Conservation (phyloP, 2,888 invertebrate species). For the Bombylius major region DNA sequence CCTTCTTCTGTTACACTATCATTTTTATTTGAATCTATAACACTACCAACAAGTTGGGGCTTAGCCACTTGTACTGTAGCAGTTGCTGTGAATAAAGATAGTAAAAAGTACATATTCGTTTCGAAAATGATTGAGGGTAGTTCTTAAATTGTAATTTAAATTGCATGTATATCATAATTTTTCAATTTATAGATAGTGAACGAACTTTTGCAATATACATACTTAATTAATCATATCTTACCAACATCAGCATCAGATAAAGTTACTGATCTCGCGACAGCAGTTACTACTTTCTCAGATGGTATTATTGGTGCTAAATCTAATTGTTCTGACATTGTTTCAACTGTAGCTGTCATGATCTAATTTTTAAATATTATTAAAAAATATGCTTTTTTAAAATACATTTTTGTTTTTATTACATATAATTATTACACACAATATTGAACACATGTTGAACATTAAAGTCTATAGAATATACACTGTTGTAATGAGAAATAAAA, state of each 20-base stretch:
- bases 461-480: background rate
- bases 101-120: background rate
- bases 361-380: conserved; percentile 31
- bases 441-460: conserved; percentile 2
- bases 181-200: too few relatives aligned
- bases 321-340: conserved; percentile 81
- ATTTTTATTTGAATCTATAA: conserved; percentile 36
- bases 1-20: conserved; percentile 57
- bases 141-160: too few relatives aligned
- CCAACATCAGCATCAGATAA: conserved; percentile 82
- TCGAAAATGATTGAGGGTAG: background rate
- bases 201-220: too few relatives aligned
- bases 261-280: conserved; percentile 75
- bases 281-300: conserved; percentile 57
- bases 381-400: conserved; percentile 16
- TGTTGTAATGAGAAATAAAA: too few relatives aligned
- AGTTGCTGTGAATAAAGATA: conserved; percentile 37
- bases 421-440: background rate
- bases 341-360: conserved; percentile 93
- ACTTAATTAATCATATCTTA: conserved; percentile 27
- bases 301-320: conserved; percentile 81
- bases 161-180: too few relatives aligned
- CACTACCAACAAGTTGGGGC: conserved; percentile 58
- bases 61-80: conserved; percentile 63
- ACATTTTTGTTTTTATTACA: background rate